Percentiles rank a stretch among this genome's conserved stretches.
phyloP scores from a whole-genome alignment of 53 echinoderm and acorn worm genomes.

The Antedon mediterranea region DNA sequence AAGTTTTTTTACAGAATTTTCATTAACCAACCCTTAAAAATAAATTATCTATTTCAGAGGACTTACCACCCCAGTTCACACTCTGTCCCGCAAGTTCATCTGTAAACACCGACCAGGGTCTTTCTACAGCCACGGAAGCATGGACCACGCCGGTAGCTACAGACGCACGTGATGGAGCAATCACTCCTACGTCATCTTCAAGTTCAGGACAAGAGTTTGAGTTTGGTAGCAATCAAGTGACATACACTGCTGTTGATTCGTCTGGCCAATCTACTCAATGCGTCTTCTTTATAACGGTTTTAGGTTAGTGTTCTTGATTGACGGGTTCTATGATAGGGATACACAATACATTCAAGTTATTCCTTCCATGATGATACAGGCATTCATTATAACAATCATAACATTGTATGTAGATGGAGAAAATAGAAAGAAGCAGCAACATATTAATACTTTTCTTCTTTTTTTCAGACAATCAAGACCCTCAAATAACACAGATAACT shows the following conservation, averaged over 20 bases:
- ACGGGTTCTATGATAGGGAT: no score
- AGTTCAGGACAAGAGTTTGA: not conserved
- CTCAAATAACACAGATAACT: not conserved
- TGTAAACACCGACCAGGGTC: not conserved
- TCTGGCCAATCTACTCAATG: not conserved
- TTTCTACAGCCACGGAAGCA: not conserved
- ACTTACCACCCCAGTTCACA: not conserved
- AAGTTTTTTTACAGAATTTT: no score
- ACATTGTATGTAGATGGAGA: no score
- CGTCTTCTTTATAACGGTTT: not conserved
- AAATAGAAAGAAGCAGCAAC: no score
- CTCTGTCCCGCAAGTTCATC: not conserved
- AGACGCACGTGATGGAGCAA: not conserved
- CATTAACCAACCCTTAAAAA: no score
- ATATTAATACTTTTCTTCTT: no score
- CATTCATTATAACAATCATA: no score
- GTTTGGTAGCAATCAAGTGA: not conserved
- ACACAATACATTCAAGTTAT: no score
- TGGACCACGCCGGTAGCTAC: not conserved
- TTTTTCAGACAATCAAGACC: not conserved
- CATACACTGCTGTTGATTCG: not conserved
- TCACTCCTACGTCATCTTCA: not conserved
- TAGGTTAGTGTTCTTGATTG: not conserved
- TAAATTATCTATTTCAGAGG: not conserved
- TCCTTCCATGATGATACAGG: no score